Evolutionary conservation across 2,888 invertebrate species (phyloP).

Genomic region (Macaria notata): DNA sequence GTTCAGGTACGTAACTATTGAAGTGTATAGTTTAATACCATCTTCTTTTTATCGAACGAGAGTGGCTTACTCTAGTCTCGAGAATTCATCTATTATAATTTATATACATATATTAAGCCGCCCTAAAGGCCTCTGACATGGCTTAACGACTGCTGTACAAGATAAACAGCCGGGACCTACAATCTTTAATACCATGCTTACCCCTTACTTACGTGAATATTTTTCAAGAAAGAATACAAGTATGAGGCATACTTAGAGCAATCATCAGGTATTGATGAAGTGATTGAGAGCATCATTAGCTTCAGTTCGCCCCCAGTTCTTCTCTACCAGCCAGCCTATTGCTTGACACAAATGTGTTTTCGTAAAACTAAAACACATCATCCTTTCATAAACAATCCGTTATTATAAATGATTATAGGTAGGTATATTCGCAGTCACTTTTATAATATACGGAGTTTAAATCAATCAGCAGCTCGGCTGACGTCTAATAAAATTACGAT

Average conservation of each 20-base stretch:
- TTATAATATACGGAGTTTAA: constrained; percentile 26
- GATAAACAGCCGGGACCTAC: too few relatives aligned
- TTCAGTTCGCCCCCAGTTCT: background rate
- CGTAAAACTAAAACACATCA: constrained; percentile 16
- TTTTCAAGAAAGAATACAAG: too few relatives aligned
- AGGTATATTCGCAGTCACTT: constrained; percentile 15
- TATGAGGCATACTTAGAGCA: background rate
- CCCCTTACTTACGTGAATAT: too few relatives aligned
- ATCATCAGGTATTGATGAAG: constrained; percentile 2
- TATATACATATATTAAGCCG: too few relatives aligned
- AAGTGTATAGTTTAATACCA: too few relatives aligned
- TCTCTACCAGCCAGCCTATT: background rate
- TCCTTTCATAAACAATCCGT: constrained; percentile 14
- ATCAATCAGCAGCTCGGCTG: constrained; percentile 27
- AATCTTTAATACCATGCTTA: too few relatives aligned
- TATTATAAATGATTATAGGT: constrained; percentile 17
- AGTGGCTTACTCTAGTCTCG: too few relatives aligned
- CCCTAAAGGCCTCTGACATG: too few relatives aligned
- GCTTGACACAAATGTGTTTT: constrained; percentile 19
- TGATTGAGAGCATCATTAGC: constrained; percentile 14
- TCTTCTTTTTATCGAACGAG: too few relatives aligned
- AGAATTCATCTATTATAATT: too few relatives aligned
- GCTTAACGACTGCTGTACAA: too few relatives aligned
- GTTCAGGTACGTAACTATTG: too few relatives aligned
- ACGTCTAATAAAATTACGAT: constrained; percentile 33